Evolutionary conservation across 2,888 invertebrate species (phyloP).

Genomic region (Eurytoma adleriae): DNA sequence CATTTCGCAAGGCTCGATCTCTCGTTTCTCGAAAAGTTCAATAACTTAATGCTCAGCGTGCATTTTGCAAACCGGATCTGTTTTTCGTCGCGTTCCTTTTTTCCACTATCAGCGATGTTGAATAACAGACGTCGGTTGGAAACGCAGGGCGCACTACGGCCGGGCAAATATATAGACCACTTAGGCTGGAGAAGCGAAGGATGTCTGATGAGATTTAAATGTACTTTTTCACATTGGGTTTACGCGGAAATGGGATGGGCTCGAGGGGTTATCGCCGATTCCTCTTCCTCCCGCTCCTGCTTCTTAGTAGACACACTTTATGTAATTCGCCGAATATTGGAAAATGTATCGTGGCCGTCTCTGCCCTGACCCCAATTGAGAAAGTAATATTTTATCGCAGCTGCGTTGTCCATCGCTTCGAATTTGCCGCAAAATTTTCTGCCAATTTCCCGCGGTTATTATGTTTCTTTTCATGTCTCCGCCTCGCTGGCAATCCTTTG

Average conservation of each 20-base stretch:
- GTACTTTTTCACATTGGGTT: slow-evolving; percentile 45
- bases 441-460: background rate
- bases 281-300: slow-evolving; percentile 1
- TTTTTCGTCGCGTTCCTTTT: too few relatives aligned
- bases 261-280: background rate
- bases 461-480: too few relatives aligned
- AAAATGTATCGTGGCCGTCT: slow-evolving; percentile 4
- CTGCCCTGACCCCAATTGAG: background rate
- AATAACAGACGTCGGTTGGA: background rate
- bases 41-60: too few relatives aligned
- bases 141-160: background rate
- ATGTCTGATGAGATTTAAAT: slow-evolving; percentile 51
- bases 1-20: too few relatives aligned
- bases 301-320: slow-evolving; percentile 13
- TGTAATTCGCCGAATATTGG: slow-evolving; percentile 26
- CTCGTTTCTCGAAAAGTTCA: too few relatives aligned
- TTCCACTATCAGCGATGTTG: background rate
- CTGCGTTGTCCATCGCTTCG: background rate
- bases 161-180: background rate
- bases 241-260: slow-evolving; percentile 17
- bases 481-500: background rate
- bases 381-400: background rate
- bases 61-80: too few relatives aligned
- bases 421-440: background rate
- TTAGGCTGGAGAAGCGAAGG: background rate